Conservation (phyloP, 2,113 vertebrate species). For the Mus musculus region GRCm39 chr8:82715001-82715500, state of each 20-base stretch:
- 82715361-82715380: neutral
- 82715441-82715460: neutral
- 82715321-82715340: neutral
- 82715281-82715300: neutral
- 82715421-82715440: neutral
- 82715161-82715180: neutral
- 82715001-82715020: neutral
- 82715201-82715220: neutral
- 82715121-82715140: neutral
- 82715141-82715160: neutral
- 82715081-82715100: neutral
- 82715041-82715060: neutral
- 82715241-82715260: constrained; percentile 25
- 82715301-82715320: neutral
- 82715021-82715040: neutral
- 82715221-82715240: neutral
- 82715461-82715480: neutral
- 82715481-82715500: neutral
- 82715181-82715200: constrained; percentile 25
- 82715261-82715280: neutral
- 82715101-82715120: neutral
- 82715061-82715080: neutral
- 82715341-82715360: neutral
- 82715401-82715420: constrained; percentile 8
- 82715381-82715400: neutral